These are phyloP conservation scores for Nesogale talazaci DNA, from an alignment of 2,113 vertebrate species.

Conservation along the genomic window DNA sequence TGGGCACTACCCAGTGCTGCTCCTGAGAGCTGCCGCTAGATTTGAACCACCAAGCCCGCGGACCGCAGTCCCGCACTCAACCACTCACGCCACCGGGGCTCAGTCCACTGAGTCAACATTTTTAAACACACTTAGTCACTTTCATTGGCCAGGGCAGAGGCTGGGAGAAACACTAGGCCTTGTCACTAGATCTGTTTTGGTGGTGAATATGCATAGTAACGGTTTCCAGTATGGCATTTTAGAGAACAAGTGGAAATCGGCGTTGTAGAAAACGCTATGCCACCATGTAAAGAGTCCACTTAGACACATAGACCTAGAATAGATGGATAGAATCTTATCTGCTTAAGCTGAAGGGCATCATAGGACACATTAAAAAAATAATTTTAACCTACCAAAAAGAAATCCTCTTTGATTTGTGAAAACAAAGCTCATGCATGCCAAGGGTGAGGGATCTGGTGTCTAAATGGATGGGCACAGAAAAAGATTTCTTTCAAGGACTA, in stretches of 20 bases:
- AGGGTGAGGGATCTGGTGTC: no score
- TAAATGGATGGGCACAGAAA: accelerated
- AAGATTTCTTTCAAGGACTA: background rate
- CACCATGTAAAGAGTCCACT: background rate
- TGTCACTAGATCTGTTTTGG: background rate
- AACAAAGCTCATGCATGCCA: background rate
- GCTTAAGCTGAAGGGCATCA: background rate
- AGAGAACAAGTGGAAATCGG: background rate
- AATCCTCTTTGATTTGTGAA: background rate
- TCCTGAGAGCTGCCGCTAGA: no score
- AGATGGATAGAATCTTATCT: background rate
- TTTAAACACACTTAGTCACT: background rate
- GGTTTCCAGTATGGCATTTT: background rate
- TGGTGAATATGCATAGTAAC: background rate
- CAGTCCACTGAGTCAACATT: background rate
- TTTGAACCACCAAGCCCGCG: no score
- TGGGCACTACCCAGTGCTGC: no score
- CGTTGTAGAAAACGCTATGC: background rate
- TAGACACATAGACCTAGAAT: no score
- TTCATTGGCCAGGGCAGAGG: background rate
- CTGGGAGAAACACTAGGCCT: background rate
- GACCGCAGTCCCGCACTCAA: no score
- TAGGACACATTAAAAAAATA: background rate
- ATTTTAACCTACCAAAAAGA: background rate
- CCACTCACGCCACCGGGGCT: no score